phyloP scores from a whole-genome alignment of 1,140 invertebrate species.

The Platyscapa corneri region DNA sequence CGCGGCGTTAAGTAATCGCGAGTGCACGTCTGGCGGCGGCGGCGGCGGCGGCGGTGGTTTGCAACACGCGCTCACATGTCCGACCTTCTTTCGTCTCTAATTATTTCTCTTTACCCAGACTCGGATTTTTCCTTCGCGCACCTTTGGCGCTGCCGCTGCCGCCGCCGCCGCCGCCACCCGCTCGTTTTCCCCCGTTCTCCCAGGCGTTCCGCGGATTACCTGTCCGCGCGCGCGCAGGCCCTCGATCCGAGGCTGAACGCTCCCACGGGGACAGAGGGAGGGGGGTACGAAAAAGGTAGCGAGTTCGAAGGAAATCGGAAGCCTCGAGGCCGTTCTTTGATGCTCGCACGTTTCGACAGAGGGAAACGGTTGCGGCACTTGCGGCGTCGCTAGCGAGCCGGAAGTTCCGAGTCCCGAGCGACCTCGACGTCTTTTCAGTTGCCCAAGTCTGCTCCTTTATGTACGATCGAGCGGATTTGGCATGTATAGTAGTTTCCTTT shows the following conservation, averaged over 20 bases:
- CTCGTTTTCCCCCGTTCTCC: no score
- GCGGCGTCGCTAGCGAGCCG: constrained; percentile 3
- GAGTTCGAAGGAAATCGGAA: not conserved
- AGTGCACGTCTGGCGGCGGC: not conserved
- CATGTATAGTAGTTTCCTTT: not conserved
- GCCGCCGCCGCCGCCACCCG: no score
- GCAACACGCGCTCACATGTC: not conserved
- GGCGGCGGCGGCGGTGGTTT: no score
- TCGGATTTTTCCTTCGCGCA: not conserved
- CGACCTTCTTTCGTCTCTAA: not conserved
- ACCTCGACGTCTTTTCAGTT: constrained; percentile 6
- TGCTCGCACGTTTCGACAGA: constrained; percentile 24
- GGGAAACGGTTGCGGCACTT: constrained; percentile 3
- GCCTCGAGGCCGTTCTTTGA: not conserved
- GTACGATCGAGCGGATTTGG: not conserved
- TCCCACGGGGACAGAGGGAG: no score
- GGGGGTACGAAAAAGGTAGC: not conserved
- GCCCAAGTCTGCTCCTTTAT: not conserved
- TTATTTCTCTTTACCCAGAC: not conserved
- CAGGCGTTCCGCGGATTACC: not conserved
- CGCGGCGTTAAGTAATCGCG: constrained; percentile 31
- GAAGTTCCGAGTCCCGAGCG: constrained; percentile 33
- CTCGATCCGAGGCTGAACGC: no score
- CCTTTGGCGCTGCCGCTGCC: no score
- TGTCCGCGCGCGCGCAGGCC: not conserved